These are phyloP conservation scores for Drosophila mojavensis DNA, from an alignment of 1,140 invertebrate species.

Conservation along the genomic window DNA sequence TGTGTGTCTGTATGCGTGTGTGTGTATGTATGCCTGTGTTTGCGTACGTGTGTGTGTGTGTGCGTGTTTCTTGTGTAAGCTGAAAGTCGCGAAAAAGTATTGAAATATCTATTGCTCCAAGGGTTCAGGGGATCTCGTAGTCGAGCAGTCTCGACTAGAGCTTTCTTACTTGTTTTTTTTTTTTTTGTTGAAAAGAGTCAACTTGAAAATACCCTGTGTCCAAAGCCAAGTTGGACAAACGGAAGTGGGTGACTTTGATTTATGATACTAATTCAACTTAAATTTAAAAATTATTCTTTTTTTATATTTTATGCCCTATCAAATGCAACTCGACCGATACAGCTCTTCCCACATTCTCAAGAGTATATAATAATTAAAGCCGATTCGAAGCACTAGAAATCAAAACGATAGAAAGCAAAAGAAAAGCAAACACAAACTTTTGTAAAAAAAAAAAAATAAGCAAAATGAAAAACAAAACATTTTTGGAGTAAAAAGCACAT, in stretches of 20 bases:
- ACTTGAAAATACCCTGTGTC: neutral
- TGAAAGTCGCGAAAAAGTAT: too few species aligned
- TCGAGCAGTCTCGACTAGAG: too few species aligned
- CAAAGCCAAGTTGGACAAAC: neutral
- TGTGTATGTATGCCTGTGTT: too few species aligned
- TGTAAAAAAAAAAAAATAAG: neutral
- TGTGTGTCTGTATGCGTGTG: too few species aligned
- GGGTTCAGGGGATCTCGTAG: too few species aligned
- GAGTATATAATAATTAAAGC: constrained; percentile 21
- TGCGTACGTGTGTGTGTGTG: too few species aligned
- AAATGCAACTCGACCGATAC: neutral
- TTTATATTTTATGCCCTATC: too few species aligned
- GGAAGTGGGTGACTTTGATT: too few species aligned
- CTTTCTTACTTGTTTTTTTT: too few species aligned
- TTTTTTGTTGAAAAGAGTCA: neutral
- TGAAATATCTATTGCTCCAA: too few species aligned
- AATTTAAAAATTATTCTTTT: neutral
- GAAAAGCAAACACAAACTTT: constrained; percentile 35
- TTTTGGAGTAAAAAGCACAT: constrained; percentile 18
- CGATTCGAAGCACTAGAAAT: constrained; percentile 5
- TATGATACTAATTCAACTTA: neutral
- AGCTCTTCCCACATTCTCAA: neutral
- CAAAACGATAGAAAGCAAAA: constrained; percentile 38
- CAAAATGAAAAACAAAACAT: constrained; percentile 5
- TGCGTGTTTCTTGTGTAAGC: too few species aligned